A percentile compares a stretch with the other conserved stretches of the same genome.
These are phyloP conservation scores for Dromococcyx pavoninus DNA, from an alignment of 2,797 vertebrate genomes.

Conservation along the genomic window DNA sequence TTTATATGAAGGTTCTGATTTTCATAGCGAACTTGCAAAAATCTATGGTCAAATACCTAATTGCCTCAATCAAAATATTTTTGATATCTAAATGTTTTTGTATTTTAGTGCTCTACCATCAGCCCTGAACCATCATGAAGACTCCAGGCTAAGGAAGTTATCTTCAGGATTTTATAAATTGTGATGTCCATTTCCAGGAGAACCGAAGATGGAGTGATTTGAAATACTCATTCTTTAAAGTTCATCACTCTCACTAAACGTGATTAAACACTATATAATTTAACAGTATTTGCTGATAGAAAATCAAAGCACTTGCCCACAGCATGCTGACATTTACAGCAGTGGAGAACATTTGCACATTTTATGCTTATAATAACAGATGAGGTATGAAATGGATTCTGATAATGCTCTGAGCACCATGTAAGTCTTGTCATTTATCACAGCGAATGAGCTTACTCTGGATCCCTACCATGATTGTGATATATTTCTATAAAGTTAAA, in stretches of 20 bases:
- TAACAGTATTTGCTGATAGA: constrained; percentile 56
- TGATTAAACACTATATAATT: constrained; percentile 60
- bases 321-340: constrained; percentile 57
- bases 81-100: background rate
- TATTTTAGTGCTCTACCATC: background rate
- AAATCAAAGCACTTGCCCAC: constrained; percentile 64
- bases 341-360: constrained; percentile 36
- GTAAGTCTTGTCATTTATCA: constrained; percentile 64
- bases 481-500: background rate
- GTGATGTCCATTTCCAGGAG: background rate
- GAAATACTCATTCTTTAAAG: constrained; percentile 49
- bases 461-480: background rate
- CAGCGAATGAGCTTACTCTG: background rate
- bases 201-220: constrained; percentile 11
- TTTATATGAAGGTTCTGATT: background rate
- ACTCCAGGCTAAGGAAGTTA: background rate
- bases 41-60: background rate
- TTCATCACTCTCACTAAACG: constrained; percentile 46
- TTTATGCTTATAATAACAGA: constrained; percentile 66
- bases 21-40: background rate
- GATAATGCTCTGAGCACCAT: constrained; percentile 39
- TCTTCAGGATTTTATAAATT: background rate
- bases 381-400: constrained; percentile 72
- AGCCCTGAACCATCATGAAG: background rate
- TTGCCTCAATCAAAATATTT: background rate